Conservation (phyloP, 2,888 invertebrate genomes). For the Metallyticus violacea region DNA sequence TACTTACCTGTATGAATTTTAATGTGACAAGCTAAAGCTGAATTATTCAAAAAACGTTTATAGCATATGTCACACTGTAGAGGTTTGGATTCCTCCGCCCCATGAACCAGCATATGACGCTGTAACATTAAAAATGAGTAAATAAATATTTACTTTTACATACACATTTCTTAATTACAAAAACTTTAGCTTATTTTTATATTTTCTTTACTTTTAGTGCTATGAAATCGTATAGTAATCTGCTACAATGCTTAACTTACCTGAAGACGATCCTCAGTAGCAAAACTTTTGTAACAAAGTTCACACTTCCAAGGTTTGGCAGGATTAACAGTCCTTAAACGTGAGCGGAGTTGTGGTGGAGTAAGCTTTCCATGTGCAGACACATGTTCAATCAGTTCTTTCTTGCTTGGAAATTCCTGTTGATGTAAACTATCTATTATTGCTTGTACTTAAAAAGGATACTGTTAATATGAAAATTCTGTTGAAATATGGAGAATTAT, state of each 20-base stretch:
- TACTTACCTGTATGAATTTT: slow-evolving; percentile 60
- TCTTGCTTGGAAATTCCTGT: slow-evolving; percentile 43
- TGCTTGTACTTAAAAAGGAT: background rate
- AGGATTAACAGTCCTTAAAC: slow-evolving; percentile 39
- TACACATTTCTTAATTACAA: background rate
- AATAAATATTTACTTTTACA: background rate
- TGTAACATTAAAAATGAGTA: slow-evolving; percentile 40
- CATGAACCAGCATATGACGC: slow-evolving; percentile 65
- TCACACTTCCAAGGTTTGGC: slow-evolving; percentile 58
- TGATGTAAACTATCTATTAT: background rate
- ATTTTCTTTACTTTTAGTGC: slow-evolving; percentile 1
- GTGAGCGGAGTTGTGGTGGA: background rate
- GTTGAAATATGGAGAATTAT: too few species aligned
- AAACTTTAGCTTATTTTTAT: background rate
- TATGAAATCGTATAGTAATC: background rate
- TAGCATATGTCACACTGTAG: slow-evolving; percentile 63
- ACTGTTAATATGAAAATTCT: background rate
- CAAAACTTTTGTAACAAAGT: slow-evolving; percentile 64
- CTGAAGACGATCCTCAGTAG: slow-evolving; percentile 58
- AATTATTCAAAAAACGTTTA: slow-evolving; percentile 67
- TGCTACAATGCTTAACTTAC: slow-evolving; percentile 39
- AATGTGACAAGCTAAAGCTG: slow-evolving; percentile 67
- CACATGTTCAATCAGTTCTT: slow-evolving; percentile 51
- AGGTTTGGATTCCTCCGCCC: slow-evolving; percentile 65
- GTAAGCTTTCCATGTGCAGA: slow-evolving; percentile 46